These are phyloP conservation scores for Ochlodes sylvanus DNA, from an alignment of 2,888 invertebrate species.

Conservation along the genomic window DNA sequence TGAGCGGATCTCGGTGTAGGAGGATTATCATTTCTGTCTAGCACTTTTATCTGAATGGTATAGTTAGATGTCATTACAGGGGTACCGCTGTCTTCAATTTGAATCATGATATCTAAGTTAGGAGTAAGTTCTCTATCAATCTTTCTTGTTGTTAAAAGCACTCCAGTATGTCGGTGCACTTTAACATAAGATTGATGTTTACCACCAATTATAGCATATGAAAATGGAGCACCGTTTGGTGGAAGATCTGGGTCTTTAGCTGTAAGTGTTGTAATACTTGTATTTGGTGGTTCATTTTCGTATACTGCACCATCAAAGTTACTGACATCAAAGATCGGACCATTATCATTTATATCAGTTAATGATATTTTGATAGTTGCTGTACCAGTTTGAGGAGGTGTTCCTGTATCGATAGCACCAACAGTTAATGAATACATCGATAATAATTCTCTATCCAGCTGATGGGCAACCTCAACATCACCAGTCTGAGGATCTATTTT, in stretches of 20 bases:
- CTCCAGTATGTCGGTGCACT: slow-evolving; percentile 92
- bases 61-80: slow-evolving; percentile 94
- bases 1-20: slow-evolving; percentile 93
- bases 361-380: slow-evolving; percentile 92
- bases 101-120: slow-evolving; percentile 89
- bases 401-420: slow-evolving; percentile 95
- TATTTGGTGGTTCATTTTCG: slow-evolving; percentile 94
- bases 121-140: slow-evolving; percentile 94
- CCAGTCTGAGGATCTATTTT: slow-evolving; percentile 95
- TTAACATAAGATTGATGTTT: slow-evolving; percentile 90
- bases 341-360: slow-evolving; percentile 96
- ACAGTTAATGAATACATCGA: slow-evolving; percentile 90
- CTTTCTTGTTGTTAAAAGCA: slow-evolving; percentile 90
- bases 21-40: slow-evolving; percentile 96
- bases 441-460: slow-evolving; percentile 92
- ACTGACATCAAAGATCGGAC: slow-evolving; percentile 91
- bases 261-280: slow-evolving; percentile 92
- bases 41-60: slow-evolving; percentile 89
- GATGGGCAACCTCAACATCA: slow-evolving; percentile 90
- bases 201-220: slow-evolving; percentile 91
- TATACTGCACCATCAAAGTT: slow-evolving; percentile 90
- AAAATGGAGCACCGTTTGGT: slow-evolving; percentile 96
- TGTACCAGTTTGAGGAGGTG: slow-evolving; percentile 96
- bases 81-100: slow-evolving; percentile 95
- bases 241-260: slow-evolving; percentile 96